Conservation (phyloP, 2,797 vertebrate genomes). For the Staurois parvus region DNA sequence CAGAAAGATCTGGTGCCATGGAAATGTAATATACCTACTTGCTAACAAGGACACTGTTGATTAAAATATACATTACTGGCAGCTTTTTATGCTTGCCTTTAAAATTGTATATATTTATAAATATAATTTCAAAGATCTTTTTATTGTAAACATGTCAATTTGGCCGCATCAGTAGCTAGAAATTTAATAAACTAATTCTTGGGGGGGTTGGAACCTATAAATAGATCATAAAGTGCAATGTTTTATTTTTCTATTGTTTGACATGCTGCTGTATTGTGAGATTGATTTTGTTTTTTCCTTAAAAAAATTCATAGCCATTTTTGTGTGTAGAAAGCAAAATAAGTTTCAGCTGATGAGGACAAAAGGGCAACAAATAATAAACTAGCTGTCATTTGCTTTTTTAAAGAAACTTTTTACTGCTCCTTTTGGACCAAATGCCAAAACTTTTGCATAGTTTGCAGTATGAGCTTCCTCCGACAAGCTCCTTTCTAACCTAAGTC, state of each 20-base stretch:
- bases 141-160: neutral
- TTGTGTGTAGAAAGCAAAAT: too few species aligned
- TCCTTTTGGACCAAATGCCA: too few species aligned
- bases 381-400: too few species aligned
- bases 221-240: neutral
- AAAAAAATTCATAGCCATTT: too few species aligned
- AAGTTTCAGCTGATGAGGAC: too few species aligned
- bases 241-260: slow-evolving; percentile 1
- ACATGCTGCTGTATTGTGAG: neutral
- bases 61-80: neutral
- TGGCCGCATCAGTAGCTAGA: neutral
- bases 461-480: too few species aligned
- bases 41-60: neutral
- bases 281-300: neutral
- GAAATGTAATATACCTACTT: neutral
- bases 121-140: neutral
- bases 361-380: too few species aligned
- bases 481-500: too few species aligned
- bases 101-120: neutral
- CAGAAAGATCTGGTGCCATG: slow-evolving; percentile 22
- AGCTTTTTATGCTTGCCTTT: neutral
- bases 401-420: too few species aligned
- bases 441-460: too few species aligned
- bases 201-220: neutral
- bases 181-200: neutral